These are phyloP conservation scores for Rhyacophila brunnea DNA, from an alignment of 1,140 invertebrate species.

Conservation along the genomic window DNA sequence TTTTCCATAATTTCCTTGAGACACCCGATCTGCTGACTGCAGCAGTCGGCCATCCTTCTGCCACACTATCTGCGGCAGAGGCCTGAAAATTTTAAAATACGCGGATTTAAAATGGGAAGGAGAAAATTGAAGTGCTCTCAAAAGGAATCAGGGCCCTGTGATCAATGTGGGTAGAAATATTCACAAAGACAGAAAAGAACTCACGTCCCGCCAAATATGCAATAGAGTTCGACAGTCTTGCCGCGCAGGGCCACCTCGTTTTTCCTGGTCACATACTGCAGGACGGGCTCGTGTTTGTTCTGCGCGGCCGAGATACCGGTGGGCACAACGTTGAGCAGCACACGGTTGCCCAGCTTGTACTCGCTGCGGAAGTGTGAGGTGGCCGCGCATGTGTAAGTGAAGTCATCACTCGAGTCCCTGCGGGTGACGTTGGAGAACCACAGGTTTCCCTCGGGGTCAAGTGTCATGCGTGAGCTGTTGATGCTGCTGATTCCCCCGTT, in stretches of 20 bases:
- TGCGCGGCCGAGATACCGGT: conserved; percentile 71
- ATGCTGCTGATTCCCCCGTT: conserved; percentile 81
- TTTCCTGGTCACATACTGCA: conserved; percentile 82
- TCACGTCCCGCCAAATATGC: conserved; percentile 89
- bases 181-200: conserved; percentile 42
- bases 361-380: conserved; percentile 84
- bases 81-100: conserved; percentile 46
- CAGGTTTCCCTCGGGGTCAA: conserved; percentile 90
- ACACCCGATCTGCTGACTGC: conserved; percentile 70
- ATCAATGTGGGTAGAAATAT: conserved; percentile 3
- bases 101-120: not conserved
- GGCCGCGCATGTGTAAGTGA: conserved; percentile 86
- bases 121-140: no score
- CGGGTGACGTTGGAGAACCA: conserved; percentile 93
- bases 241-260: conserved; percentile 82
- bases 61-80: conserved; percentile 82
- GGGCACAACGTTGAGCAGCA: conserved; percentile 74
- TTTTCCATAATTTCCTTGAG: conserved; percentile 88
- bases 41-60: conserved; percentile 71
- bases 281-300: conserved; percentile 73
- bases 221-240: conserved; percentile 78
- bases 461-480: conserved; percentile 89
- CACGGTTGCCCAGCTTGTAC: conserved; percentile 87
- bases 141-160: not conserved
- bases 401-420: conserved; percentile 77